Percentiles rank a stretch among this genome's conserved stretches.
phyloP scores from a whole-genome alignment of 2,113 vertebrate species.

The Glaucidium brasilianum region DNA sequence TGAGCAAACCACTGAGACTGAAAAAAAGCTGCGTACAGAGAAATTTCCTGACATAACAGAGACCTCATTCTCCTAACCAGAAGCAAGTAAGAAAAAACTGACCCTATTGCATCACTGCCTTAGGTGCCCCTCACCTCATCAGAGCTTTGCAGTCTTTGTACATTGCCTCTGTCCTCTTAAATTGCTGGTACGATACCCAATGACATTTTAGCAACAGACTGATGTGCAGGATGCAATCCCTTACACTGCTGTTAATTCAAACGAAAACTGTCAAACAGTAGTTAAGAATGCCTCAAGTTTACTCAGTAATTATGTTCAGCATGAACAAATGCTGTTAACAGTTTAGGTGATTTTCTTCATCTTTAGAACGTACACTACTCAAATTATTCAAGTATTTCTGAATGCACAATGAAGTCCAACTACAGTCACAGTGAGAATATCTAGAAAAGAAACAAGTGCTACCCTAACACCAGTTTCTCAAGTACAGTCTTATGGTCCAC shows the following conservation, averaged over 20 bases:
- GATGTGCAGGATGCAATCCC: background rate
- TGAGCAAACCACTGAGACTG: background rate
- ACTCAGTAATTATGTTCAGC: background rate
- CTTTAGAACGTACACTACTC: background rate
- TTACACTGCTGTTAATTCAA: background rate
- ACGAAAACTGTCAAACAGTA: background rate
- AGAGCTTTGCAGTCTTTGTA: background rate
- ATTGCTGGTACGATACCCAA: background rate
- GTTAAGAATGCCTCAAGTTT: background rate
- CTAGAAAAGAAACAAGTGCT: background rate
- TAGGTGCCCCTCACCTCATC: background rate
- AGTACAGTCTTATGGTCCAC: rapidly evolving
- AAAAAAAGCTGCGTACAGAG: background rate
- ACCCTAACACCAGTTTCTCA: background rate
- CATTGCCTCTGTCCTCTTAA: background rate
- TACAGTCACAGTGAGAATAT: rapidly evolving
- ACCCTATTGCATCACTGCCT: background rate
- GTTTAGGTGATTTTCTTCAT: background rate
- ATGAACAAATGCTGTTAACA: background rate
- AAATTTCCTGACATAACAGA: background rate
- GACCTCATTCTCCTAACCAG: background rate
- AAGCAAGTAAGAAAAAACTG: background rate
- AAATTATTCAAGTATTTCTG: background rate
- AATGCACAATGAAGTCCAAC: background rate
- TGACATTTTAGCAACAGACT: background rate